These are phyloP conservation scores for Etheostoma nigrum DNA, from an alignment of 2,797 vertebrate genomes.

Conservation along the genomic window DNA sequence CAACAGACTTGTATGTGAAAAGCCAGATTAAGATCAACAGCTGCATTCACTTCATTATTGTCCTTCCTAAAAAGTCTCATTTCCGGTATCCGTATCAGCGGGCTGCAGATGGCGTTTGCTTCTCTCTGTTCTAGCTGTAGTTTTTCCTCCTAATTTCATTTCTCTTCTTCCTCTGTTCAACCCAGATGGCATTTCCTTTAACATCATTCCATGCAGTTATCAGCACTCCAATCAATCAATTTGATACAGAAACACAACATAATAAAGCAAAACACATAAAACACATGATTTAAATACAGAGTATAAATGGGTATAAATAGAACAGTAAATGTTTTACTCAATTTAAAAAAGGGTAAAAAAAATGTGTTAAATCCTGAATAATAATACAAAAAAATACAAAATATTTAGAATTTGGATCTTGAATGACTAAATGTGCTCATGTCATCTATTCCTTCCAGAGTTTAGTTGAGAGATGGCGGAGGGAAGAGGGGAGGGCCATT, in stretches of 20 bases:
- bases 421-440: too few species aligned
- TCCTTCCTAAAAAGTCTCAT: conserved; percentile 17
- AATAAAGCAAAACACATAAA: neutral
- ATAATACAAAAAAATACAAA: too few species aligned
- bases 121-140: neutral
- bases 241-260: neutral
- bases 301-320: neutral
- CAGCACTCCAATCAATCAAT: neutral
- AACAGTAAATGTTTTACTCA: neutral
- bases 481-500: neutral
- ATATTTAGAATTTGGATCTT: too few species aligned
- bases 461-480: neutral
- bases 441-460: too few species aligned
- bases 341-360: too few species aligned
- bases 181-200: neutral
- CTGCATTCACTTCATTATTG: conserved; percentile 45
- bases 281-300: neutral
- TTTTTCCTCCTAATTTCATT: neutral
- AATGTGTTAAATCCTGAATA: too few species aligned
- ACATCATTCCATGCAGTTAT: neutral
- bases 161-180: neutral
- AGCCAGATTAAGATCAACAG: conserved; percentile 48
- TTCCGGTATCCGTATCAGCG: conserved; percentile 22
- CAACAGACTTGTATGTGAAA: conserved; percentile 12
- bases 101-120: neutral